Base-by-base conservation (phyloP, 2,888 invertebrate species). In the Diaphora mendica region DNA sequence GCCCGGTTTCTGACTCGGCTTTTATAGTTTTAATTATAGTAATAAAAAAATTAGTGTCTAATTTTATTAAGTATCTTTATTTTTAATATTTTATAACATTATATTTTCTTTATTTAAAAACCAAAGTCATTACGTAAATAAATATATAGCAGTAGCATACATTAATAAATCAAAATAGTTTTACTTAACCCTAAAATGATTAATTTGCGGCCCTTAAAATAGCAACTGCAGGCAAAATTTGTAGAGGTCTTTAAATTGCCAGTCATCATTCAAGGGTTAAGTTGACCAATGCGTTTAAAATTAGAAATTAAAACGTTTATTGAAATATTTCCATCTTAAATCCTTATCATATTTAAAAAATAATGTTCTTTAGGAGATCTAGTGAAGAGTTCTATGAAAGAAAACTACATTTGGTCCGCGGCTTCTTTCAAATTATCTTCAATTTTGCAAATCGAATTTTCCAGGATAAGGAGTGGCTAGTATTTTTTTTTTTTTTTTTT, bases 191-290 rank as follows among this genome's bases (percentile, higher is more conserved):
- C 81, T 77, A 81, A 83, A 87, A 86, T 85, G 84, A 90, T 90
- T 90, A 89, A 90, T 90, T 87, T 86, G 81, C 79, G 76, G 73
- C 82, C 87, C 87, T 86, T 79, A 86, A 90, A 90, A 88, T 88
- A 88, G 84, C 86, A 88, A 86, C 80, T 84, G 88, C 88, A 88
- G 81, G 85, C 82, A 66, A 86, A 86, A 83, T 87, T 85, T 75
- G 72, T 81, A 85, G 83, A 85, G 85, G 86, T 79, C 71, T 79
- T 79, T 79, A 86, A 87, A 87, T 84, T 76, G 85, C 90, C 78
- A 87, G 89, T 90, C 90, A 90, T 90, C 86, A 78, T 79, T 84
- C 79, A 84, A 80, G 83, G 87, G 87, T 82, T 77, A 79, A 79
- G 68, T 79, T 83, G 83, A 82, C 82, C 83, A 73, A 73, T 72